phyloP scores from a whole-genome alignment of 1,140 invertebrate species.

The Diabrotica virgifera region DNA sequence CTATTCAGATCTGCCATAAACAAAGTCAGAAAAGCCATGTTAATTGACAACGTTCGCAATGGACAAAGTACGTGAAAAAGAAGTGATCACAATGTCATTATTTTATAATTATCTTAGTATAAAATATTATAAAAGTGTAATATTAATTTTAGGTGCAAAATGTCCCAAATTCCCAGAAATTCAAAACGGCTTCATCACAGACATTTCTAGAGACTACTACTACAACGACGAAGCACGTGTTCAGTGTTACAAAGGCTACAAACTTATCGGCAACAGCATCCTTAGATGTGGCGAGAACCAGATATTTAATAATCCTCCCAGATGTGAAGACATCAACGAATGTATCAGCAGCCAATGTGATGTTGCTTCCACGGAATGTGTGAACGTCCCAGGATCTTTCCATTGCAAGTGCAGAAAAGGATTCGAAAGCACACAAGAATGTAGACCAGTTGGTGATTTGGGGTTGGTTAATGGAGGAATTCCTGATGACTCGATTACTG shows the following conservation, averaged over 20 bases:
- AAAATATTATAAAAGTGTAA: background rate
- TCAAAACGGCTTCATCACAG: conserved; percentile 80
- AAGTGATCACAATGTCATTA: too few relatives aligned
- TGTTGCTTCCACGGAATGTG: conserved; percentile 84
- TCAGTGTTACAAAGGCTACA: conserved; percentile 88
- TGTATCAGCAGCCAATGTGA: conserved; percentile 87
- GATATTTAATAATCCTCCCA: conserved; percentile 79
- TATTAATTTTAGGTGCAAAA: conserved; percentile 58
- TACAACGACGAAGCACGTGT: conserved; percentile 90
- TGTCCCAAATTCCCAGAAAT: conserved; percentile 82
- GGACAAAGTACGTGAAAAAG: too few relatives aligned
- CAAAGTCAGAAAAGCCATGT: too few relatives aligned
- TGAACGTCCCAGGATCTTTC: conserved; percentile 88
- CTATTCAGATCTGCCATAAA: too few relatives aligned
- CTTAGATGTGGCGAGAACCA: conserved; percentile 85
- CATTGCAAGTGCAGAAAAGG: conserved; percentile 85
- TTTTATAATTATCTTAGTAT: background rate
- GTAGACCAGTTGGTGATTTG: conserved; percentile 82
- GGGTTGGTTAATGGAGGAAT: conserved; percentile 86
- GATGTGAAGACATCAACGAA: conserved; percentile 92
- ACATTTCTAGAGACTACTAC: conserved; percentile 69
- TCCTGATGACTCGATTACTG: conserved; percentile 83
- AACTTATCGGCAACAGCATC: conserved; percentile 79
- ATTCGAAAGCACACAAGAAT: conserved; percentile 84
- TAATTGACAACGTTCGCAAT: too few relatives aligned